phyloP scores from a whole-genome alignment of 2,113 vertebrate genomes.

The Bucco capensis region DNA sequence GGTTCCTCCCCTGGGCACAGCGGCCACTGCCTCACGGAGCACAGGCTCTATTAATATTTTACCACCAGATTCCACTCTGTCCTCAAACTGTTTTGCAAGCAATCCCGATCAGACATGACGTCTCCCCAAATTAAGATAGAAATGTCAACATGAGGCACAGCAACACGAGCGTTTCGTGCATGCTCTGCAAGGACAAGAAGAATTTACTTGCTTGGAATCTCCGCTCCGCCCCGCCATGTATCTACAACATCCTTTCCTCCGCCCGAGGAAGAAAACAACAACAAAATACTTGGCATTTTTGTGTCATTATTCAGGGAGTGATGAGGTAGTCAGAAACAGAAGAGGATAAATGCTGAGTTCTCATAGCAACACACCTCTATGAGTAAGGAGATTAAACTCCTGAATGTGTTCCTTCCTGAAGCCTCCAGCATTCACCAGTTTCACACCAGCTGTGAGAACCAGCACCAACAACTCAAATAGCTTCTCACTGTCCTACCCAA shows the following conservation, averaged over 20 bases:
- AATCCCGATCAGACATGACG: not conserved
- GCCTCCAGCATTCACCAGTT: not conserved
- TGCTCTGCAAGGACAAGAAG: not conserved
- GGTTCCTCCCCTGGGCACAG: not conserved
- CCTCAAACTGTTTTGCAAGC: slow-evolving; percentile 8
- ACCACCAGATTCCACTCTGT: not conserved
- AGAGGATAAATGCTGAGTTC: slow-evolving; percentile 25
- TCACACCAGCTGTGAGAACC: slow-evolving; percentile 18
- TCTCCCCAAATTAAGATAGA: slow-evolving; percentile 4
- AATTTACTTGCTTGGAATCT: slow-evolving; percentile 1
- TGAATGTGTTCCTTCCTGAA: not conserved
- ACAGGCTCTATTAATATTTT: not conserved
- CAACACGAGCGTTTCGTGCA: not conserved
- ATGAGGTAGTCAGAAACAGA: not conserved
- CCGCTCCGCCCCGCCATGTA: not conserved
- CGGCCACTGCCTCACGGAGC: not conserved
- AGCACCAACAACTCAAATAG: not conserved
- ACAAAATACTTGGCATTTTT: slow-evolving; percentile 17
- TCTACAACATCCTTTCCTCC: not conserved
- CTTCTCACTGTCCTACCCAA: not conserved
- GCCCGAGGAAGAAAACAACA: slow-evolving; percentile 10
- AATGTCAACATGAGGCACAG: not conserved
- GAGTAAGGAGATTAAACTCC: slow-evolving; percentile 33
- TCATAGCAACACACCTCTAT: slow-evolving; percentile 51
- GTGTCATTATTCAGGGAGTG: not conserved